These are phyloP conservation scores for Alectoris magna DNA, from an alignment of 2,797 vertebrate genomes.

Conservation along the genomic window DNA sequence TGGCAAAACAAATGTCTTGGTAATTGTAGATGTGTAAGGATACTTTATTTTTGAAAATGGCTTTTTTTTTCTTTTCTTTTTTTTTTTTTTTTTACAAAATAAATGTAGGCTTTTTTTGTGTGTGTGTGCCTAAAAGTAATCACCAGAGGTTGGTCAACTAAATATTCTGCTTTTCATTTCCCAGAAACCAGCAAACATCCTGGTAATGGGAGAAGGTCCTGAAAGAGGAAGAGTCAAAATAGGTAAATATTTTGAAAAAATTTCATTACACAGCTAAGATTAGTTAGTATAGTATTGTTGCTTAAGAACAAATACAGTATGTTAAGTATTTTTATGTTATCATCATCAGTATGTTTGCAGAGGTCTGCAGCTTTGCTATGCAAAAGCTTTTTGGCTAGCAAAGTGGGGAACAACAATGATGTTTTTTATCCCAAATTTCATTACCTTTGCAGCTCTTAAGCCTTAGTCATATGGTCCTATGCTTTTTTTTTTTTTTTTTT, in stretches of 20 bases:
- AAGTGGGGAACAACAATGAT: not conserved
- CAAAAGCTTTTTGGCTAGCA: not conserved
- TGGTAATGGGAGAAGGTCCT: constrained; percentile 98
- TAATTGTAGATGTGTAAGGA: not conserved
- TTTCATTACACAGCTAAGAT: not conserved
- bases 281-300: not conserved
- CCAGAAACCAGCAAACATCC: constrained; percentile 98
- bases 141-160: constrained; percentile 24
- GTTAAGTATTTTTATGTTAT: not conserved
- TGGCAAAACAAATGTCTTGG: not conserved
- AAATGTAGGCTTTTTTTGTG: not conserved
- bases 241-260: constrained; percentile 82
- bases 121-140: not conserved
- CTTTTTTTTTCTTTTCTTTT: not conserved
- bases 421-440: not conserved
- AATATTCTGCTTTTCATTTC: constrained; percentile 78
- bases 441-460: not conserved
- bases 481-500: not conserved
- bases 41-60: not conserved
- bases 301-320: not conserved
- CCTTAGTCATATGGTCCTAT: not conserved
- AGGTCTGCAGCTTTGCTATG: not conserved
- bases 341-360: not conserved
- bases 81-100: not conserved
- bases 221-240: constrained; percentile 98